Conservation (phyloP, 2,888 invertebrate genomes). For the Andrena bicolor region DNA sequence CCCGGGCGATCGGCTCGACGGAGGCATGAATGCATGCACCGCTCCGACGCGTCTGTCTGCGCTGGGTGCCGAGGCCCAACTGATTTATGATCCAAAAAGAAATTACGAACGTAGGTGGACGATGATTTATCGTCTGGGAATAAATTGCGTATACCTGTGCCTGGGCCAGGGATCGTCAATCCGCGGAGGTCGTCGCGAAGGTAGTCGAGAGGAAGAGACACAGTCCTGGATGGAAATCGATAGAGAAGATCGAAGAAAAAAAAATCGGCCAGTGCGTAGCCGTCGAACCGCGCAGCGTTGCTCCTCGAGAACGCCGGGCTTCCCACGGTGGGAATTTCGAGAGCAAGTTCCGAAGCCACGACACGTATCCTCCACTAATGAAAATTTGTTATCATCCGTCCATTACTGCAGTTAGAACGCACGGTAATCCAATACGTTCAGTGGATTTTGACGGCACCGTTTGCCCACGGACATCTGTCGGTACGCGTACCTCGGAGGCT, state of each 20-base stretch:
- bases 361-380: background rate
- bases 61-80: constrained; percentile 59
- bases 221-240: constrained; percentile 22
- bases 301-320: background rate
- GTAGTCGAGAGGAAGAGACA: constrained; percentile 42
- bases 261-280: constrained; percentile 30
- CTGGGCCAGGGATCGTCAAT: constrained; percentile 64
- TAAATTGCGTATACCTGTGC: constrained; percentile 76
- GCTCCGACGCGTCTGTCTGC: constrained; percentile 52
- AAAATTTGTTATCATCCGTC: constrained; percentile 9
- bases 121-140: constrained; percentile 78
- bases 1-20: background rate
- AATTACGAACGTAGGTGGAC: constrained; percentile 79
- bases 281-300: background rate
- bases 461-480: constrained; percentile 7
- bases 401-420: constrained; percentile 1
- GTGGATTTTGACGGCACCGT: constrained; percentile 16
- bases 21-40: constrained; percentile 5
- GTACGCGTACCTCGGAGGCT: background rate
- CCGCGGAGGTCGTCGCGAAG: constrained; percentile 35
- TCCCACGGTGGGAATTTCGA: background rate
- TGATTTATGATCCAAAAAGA: constrained; percentile 79
- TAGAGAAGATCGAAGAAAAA: constrained; percentile 3
- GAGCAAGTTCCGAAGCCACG: background rate
- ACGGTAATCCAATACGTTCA: background rate